Conservation (phyloP, 2,113 vertebrate species). For the Bubo bubo region DNA sequence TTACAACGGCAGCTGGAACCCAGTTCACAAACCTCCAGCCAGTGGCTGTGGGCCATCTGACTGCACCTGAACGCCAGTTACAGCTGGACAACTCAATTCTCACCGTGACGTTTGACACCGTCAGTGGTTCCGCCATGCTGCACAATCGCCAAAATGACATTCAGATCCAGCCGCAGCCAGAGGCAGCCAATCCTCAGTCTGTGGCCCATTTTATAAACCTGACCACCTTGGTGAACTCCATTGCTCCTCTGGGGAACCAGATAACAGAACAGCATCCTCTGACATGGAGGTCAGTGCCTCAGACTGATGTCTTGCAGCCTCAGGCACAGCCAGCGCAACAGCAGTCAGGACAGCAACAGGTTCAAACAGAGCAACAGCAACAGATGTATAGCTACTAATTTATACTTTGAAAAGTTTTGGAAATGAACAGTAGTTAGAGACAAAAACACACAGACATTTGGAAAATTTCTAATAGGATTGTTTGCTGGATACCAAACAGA, state of each 20-base stretch:
- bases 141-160: conserved; percentile 89
- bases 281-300: conserved; percentile 87
- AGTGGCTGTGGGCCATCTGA: conserved; percentile 87
- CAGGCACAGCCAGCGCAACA: conserved; percentile 64
- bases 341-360: conserved; percentile 69
- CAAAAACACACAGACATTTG: background rate
- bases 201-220: conserved; percentile 97
- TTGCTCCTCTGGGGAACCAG: conserved; percentile 82
- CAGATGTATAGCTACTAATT: conserved; percentile 94
- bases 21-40: conserved; percentile 96
- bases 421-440: background rate
- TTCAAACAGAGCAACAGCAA: conserved; percentile 77
- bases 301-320: conserved; percentile 71
- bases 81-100: conserved; percentile 96
- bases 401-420: background rate
- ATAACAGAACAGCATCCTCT: conserved; percentile 84
- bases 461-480: background rate
- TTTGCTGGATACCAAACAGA: conserved; percentile 73
- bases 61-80: conserved; percentile 85
- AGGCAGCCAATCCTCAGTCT: conserved; percentile 79
- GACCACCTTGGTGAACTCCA: conserved; percentile 94
- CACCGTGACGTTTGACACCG: conserved; percentile 93
- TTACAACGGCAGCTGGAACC: conserved; percentile 82
- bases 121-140: conserved; percentile 90
- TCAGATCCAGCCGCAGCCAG: conserved; percentile 76